phyloP scores from a whole-genome alignment of 2,888 invertebrate species.

The Euphydryas editha region DNA sequence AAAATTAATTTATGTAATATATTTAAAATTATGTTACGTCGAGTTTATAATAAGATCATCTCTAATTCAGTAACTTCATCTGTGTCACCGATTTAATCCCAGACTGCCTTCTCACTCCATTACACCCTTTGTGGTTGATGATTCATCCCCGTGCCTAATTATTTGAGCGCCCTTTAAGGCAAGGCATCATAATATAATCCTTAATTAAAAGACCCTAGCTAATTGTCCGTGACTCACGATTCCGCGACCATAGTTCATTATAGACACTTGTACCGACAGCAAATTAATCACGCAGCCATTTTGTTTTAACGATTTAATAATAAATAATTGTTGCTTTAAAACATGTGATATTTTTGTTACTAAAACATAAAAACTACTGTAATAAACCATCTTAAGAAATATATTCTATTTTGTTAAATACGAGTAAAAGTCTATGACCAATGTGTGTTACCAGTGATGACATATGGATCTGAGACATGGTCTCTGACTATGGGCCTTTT shows the following conservation, averaged over 20 bases:
- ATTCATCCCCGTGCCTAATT: constrained; percentile 72
- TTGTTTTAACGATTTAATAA: background rate
- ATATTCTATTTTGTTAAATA: too few relatives aligned
- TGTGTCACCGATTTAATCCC: constrained; percentile 50
- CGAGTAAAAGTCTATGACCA: too few relatives aligned
- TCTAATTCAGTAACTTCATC: constrained; percentile 21
- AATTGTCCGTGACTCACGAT: constrained; percentile 66
- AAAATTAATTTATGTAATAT: background rate
- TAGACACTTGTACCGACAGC: constrained; percentile 11
- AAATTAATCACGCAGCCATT: background rate
- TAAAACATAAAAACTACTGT: too few relatives aligned
- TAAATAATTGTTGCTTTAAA: too few relatives aligned
- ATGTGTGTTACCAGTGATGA: too few relatives aligned
- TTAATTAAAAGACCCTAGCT: constrained; percentile 73
- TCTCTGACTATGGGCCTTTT: too few relatives aligned
- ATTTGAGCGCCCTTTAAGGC: constrained; percentile 66
- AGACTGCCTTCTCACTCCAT: constrained; percentile 67
- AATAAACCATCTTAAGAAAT: too few relatives aligned
- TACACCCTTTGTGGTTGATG: constrained; percentile 73
- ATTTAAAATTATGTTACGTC: background rate
- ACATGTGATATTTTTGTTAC: too few relatives aligned
- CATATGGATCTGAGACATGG: too few relatives aligned
- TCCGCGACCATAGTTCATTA: constrained; percentile 9
- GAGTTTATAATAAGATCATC: background rate
- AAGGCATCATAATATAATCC: constrained; percentile 72